A percentile compares a stretch with the other conserved stretches of the same genome.
Conservation (phyloP, 2,888 invertebrate genomes). For the Trisateles emortualis region DNA sequence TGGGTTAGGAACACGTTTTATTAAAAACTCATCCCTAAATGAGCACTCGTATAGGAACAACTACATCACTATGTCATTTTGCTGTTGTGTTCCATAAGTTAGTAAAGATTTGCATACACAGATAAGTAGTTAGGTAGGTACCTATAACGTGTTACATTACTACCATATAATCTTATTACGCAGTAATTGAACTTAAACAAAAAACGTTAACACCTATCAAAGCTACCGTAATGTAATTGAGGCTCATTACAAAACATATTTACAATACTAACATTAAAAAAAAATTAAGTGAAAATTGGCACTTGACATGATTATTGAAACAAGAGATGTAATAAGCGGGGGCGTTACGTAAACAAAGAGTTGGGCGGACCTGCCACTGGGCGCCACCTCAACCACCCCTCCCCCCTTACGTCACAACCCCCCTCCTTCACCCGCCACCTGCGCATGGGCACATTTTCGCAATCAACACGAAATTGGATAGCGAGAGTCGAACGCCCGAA, state of each 20-base stretch:
- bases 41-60: too few relatives aligned
- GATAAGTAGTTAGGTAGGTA: too few relatives aligned
- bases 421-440: slow-evolving; percentile 59
- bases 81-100: too few relatives aligned
- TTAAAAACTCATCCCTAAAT: too few relatives aligned
- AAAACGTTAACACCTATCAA: neutral
- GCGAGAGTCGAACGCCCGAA: slow-evolving; percentile 14
- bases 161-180: neutral
- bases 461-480: slow-evolving; percentile 65
- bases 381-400: slow-evolving; percentile 67
- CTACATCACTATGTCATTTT: too few relatives aligned
- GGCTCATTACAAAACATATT: neutral
- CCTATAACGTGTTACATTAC: too few relatives aligned
- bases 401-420: slow-evolving; percentile 46
- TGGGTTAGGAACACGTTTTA: too few relatives aligned
- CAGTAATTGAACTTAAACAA: neutral
- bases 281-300: slow-evolving; percentile 19
- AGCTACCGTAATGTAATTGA: neutral
- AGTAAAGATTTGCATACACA: too few relatives aligned
- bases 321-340: slow-evolving; percentile 75
- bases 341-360: slow-evolving; percentile 85
- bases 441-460: slow-evolving; percentile 77
- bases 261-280: slow-evolving; percentile 2
- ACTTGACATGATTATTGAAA: slow-evolving; percentile 18
- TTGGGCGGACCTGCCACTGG: slow-evolving; percentile 81